Evolutionary conservation across 2,113 vertebrate genomes (phyloP).

Genomic region (Octodon degus): DNA sequence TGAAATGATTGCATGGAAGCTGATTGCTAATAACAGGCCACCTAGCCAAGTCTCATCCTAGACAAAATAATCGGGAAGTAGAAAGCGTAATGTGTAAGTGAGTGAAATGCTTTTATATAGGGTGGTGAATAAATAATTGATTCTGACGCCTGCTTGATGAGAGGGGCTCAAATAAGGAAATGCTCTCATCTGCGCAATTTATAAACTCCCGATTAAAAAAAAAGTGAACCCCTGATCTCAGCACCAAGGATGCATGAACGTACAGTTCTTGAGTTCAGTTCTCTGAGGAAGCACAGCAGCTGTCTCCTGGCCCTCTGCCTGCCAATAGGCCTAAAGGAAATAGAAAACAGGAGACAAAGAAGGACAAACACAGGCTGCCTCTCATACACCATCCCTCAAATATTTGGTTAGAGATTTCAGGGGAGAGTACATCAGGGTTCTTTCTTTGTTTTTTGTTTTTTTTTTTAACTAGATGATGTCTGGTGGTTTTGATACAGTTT

Average conservation of each 20-base stretch:
- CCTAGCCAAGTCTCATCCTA: constrained; percentile 23
- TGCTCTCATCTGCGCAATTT: neutral
- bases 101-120: neutral
- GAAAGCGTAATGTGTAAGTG: neutral
- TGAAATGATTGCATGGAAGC: constrained; percentile 1
- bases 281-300: constrained; percentile 8
- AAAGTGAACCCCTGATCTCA: neutral
- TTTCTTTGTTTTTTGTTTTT: neutral
- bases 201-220: neutral
- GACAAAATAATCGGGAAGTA: constrained; percentile 22
- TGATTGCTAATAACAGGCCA: neutral
- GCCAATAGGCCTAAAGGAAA: constrained; percentile 35
- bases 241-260: neutral
- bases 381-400: constrained; percentile 3
- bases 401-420: constrained; percentile 56
- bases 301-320: constrained; percentile 50
- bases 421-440: neutral
- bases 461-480: constrained; percentile 43
- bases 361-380: constrained; percentile 53
- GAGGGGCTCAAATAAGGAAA: neutral
- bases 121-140: neutral
- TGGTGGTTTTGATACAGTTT: constrained; percentile 40
- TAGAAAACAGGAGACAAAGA: constrained; percentile 46
- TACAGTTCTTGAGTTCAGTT: neutral
- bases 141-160: neutral